Percentiles rank a stretch among this genome's conserved stretches.
phyloP scores from a whole-genome alignment of 2,113 vertebrate genomes.

The Melanerpes formicivorus region DNA sequence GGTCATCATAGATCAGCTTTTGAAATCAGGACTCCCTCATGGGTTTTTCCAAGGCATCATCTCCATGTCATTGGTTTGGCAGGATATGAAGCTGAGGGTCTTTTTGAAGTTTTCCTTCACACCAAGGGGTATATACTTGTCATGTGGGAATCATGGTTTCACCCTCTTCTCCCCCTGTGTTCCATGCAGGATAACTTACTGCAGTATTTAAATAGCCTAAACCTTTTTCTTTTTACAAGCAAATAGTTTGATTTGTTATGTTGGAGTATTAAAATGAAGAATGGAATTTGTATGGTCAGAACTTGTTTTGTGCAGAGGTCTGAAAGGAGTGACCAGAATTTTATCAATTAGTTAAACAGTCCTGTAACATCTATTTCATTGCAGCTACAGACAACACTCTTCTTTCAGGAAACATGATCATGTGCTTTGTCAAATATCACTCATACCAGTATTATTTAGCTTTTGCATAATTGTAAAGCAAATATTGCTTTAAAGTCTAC shows the following conservation, averaged over 20 bases:
- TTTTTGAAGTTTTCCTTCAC: slow-evolving; percentile 62
- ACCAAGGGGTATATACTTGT: slow-evolving; percentile 37
- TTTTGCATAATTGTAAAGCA: slow-evolving; percentile 19
- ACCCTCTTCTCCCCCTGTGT: neutral
- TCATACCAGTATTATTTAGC: neutral
- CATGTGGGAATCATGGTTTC: neutral
- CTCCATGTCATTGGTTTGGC: slow-evolving; percentile 56
- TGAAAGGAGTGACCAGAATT: neutral
- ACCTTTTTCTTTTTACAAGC: neutral
- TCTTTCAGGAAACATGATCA: neutral
- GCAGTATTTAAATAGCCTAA: neutral
- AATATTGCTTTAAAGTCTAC: neutral
- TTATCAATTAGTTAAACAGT: neutral
- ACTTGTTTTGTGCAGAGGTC: neutral
- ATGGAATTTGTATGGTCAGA: neutral
- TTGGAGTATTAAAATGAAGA: neutral
- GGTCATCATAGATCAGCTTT: slow-evolving; percentile 60
- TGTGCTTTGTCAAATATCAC: neutral
- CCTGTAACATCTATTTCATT: neutral
- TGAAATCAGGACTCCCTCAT: slow-evolving; percentile 48
- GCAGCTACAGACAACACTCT: neutral
- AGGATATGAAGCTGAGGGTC: slow-evolving; percentile 56
- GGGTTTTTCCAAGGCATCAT: slow-evolving; percentile 48
- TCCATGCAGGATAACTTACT: neutral
- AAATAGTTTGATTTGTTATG: neutral